Evolutionary conservation across 2,113 vertebrate genomes (phyloP).

Genomic region (Argyrosomus japonicus): DNA sequence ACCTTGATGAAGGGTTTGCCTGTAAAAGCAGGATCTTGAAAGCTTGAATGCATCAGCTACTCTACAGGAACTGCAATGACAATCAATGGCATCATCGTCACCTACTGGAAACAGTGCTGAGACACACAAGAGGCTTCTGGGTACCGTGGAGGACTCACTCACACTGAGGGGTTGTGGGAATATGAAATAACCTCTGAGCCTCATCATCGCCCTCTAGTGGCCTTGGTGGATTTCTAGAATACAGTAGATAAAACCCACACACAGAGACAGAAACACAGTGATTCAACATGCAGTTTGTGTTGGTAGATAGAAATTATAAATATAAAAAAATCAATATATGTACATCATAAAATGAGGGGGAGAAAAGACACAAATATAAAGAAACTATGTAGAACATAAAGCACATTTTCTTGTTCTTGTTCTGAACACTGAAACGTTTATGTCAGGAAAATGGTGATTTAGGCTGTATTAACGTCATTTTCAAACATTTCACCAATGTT

Average conservation of each 20-base stretch:
- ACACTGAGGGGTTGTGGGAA: conserved; percentile 18
- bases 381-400: not conserved
- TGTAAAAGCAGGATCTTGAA: conserved; percentile 20
- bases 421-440: not conserved
- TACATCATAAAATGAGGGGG: not conserved
- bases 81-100: conserved; percentile 29
- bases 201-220: conserved; percentile 80
- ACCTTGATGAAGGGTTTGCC: conserved; percentile 11
- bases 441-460: not conserved
- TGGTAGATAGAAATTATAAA: not conserved
- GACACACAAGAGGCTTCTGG: conserved; percentile 29
- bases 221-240: not conserved
- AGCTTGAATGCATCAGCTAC: conserved; percentile 5
- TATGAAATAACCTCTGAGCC: conserved; percentile 17
- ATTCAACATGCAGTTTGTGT: not conserved
- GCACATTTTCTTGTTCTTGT: too few relatives aligned
- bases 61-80: conserved; percentile 21
- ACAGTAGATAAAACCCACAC: not conserved
- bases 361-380: not conserved
- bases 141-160: conserved; percentile 21
- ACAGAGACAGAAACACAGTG: not conserved
- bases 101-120: conserved; percentile 31
- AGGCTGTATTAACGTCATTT: not conserved
- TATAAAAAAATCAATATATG: not conserved
- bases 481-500: not conserved